Percentiles rank a stretch among this genome's conserved stretches.
Evolutionary conservation across 2,888 invertebrate species (phyloP).

Genomic region (Apoda limacodes): DNA sequence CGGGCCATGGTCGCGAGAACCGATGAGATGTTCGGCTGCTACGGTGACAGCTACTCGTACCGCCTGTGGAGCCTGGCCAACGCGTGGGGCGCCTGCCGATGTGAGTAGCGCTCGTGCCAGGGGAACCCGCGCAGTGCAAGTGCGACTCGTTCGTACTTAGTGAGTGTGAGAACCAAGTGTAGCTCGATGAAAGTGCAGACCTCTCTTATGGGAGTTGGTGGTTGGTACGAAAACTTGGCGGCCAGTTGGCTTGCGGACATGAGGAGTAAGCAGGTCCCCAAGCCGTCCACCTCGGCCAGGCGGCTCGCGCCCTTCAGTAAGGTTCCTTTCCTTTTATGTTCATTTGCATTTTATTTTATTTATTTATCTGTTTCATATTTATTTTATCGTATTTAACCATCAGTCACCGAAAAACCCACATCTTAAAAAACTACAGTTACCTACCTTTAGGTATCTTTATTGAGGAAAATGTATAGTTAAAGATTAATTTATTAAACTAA

Average conservation of each 20-base stretch:
- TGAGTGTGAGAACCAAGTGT: conserved; percentile 48
- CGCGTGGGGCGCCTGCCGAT: conserved; percentile 81
- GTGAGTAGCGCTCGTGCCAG: conserved; percentile 68
- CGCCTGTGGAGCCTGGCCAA: conserved; percentile 82
- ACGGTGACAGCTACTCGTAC: conserved; percentile 80
- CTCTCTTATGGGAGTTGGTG: conserved; percentile 65
- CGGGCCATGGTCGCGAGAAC: conserved; percentile 87
- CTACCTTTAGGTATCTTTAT: no score
- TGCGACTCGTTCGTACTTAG: conserved; percentile 28
- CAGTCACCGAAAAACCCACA: no score
- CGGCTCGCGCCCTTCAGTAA: conserved; percentile 67
- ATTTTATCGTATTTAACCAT: no score
- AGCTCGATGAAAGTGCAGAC: conserved; percentile 63
- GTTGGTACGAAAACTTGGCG: conserved; percentile 62
- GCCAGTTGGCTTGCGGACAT: conserved; percentile 65
- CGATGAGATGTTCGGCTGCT: conserved; percentile 81
- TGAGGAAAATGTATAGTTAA: no score
- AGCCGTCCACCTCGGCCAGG: conserved; percentile 65
- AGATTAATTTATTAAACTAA: no score
- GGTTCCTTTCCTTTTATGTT: conserved; percentile 64
- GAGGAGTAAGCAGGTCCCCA: conserved; percentile 68
- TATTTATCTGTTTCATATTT: conserved; percentile 18
- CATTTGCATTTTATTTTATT: conserved; percentile 45
- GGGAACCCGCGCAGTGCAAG: conserved; percentile 26
- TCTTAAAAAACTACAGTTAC: no score